phyloP scores from a whole-genome alignment of 2,888 invertebrate genomes.

The Stegana nigrithorax region DNA sequence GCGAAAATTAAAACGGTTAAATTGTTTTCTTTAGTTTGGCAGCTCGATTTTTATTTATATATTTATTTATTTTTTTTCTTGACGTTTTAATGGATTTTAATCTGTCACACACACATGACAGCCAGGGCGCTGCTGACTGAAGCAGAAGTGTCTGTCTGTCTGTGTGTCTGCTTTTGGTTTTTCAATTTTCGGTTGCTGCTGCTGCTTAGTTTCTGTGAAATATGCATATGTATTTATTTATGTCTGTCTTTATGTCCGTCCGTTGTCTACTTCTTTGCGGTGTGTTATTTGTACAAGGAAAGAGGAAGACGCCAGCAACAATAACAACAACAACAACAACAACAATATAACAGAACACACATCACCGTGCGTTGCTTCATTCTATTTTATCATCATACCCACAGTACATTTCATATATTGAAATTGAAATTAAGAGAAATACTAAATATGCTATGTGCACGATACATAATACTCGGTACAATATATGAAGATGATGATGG shows the following conservation, averaged over 20 bases:
- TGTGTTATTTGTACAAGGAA: conserved; percentile 1
- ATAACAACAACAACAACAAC: too few species aligned
- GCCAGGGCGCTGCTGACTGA: conserved; percentile 28
- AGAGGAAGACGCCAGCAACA: too few species aligned
- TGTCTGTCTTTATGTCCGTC: not conserved
- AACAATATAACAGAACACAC: not conserved
- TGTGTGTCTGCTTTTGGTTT: not conserved
- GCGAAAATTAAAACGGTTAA: not conserved
- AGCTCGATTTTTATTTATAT: conserved; percentile 16
- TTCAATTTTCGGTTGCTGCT: not conserved
- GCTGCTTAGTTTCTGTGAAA: not conserved
- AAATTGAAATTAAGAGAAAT: conserved; percentile 16
- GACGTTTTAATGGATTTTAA: conserved; percentile 66
- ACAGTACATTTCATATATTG: conserved; percentile 8
- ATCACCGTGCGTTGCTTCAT: too few species aligned
- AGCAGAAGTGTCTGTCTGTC: conserved; percentile 19
- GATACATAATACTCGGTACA: conserved; percentile 4
- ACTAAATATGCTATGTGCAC: not conserved
- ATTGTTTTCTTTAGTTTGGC: conserved; percentile 3
- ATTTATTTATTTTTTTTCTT: conserved; percentile 33
- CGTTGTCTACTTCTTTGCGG: too few species aligned
- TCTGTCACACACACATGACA: conserved; percentile 56
- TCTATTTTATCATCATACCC: too few species aligned
- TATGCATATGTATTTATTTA: not conserved
- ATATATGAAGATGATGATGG: too few species aligned